These are phyloP conservation scores for Triplophysa yarkandensis DNA, from an alignment of 2,797 vertebrate genomes.

Conservation along the genomic window DNA sequence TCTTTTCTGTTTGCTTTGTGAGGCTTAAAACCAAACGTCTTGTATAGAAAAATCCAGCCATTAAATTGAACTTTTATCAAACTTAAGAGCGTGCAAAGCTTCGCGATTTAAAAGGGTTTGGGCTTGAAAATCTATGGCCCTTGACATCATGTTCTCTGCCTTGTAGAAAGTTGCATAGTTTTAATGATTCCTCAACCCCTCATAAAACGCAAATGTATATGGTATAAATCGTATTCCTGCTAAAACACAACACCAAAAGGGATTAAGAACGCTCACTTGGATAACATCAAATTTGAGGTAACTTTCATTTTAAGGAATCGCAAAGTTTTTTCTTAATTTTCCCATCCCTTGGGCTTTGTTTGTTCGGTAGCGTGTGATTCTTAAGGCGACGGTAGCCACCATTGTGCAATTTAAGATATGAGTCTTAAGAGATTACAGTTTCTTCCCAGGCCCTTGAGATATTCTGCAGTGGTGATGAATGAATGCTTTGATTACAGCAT, in stretches of 20 bases:
- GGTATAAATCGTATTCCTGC: neutral
- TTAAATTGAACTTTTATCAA: neutral
- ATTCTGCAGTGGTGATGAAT: slow-evolving; percentile 37
- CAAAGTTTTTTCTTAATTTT: neutral
- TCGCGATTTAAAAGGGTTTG: neutral
- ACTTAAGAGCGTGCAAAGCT: neutral
- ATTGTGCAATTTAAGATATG: slow-evolving; percentile 31
- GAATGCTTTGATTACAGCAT: slow-evolving; percentile 30
- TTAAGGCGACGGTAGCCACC: neutral
- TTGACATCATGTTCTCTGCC: slow-evolving; percentile 4
- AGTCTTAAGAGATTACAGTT: slow-evolving; percentile 36
- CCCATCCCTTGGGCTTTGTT: neutral
- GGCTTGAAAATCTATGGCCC: neutral
- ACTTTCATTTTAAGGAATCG: neutral
- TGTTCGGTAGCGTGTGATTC: slow-evolving; percentile 14
- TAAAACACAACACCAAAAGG: neutral
- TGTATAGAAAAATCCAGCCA: neutral
- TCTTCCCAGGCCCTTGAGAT: slow-evolving; percentile 23
- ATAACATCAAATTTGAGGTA: neutral
- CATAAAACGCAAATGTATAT: slow-evolving; percentile 19
- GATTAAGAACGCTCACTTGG: neutral
- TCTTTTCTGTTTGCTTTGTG: too few relatives aligned
- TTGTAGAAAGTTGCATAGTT: neutral
- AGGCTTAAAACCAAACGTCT: neutral
- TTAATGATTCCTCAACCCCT: slow-evolving; percentile 17